Conservation (phyloP, 2,888 invertebrate species). For the Hydrotaea cyrtoneurina region DNA sequence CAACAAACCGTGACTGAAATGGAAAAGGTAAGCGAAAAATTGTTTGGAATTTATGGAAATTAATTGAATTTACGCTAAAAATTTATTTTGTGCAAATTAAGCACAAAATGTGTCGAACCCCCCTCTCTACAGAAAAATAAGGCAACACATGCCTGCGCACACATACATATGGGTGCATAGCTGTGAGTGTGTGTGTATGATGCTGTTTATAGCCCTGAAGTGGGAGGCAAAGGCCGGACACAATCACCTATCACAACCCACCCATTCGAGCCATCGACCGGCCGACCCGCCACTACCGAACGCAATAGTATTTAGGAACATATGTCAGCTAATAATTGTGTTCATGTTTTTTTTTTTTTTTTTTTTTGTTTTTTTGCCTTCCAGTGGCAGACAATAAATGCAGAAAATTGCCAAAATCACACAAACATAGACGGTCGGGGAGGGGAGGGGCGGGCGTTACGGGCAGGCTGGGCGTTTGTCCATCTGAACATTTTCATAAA, state of each 20-base stretch:
- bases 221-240: background rate
- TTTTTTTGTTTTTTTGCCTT: too few species aligned
- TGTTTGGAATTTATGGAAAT: constrained; percentile 52
- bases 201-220: background rate
- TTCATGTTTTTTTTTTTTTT: too few species aligned
- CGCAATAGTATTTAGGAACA: constrained; percentile 42
- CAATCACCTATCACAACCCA: background rate
- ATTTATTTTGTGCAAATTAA: constrained; percentile 62
- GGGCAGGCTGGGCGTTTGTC: background rate
- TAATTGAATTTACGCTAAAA: constrained; percentile 62
- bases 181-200: too few species aligned
- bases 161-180: background rate
- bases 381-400: constrained; percentile 7
- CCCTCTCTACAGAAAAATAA: constrained; percentile 10
- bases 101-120: constrained; percentile 55
- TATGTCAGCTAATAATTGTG: constrained; percentile 55
- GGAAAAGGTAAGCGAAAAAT: constrained; percentile 60
- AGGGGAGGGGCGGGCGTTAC: background rate
- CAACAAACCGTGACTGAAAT: constrained; percentile 60
- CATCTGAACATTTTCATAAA: constrained; percentile 44
- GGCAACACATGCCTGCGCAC: background rate
- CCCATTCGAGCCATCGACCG: background rate
- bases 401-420: constrained; percentile 39
- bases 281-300: background rate
- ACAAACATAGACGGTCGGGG: background rate